Base-by-base conservation (phyloP, 2,797 vertebrate genomes). In the Paratrypauchen microcephalus region DNA sequence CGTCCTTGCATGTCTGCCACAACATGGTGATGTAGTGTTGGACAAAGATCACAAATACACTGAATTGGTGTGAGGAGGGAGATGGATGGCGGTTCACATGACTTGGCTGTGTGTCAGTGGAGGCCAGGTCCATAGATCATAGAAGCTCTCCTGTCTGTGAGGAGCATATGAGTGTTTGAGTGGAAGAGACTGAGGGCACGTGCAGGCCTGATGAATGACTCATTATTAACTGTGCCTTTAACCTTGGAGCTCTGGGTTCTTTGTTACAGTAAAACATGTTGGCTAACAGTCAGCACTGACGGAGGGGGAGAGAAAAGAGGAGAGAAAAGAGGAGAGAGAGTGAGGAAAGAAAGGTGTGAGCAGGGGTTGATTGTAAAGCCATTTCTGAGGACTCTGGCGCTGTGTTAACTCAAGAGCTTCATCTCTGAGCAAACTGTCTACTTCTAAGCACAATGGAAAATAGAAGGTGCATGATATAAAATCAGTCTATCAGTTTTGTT, bases 321-420 rank as follows among this genome's bases (percentile, higher is more conserved):
- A n/a, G 28, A 30, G 57, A 32, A 18, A 5, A 19, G 56, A 13
- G 16, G 21, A 4, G 60, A 6, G 62, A 63, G 67, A 71, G 68
- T 0, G 23, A 56, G 21, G 21, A 60, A 69, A 73, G 74, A 73
- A 75, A 87, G 78, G 81, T 86, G 73, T 75, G 85, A 83, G 76
- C 67, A 48, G 74, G 71, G 85, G 84, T 87, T 88, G 86, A 91
- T 90, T 90, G 87, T 82, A 19, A 84, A 84, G 80, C 76, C 72
- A 78, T 91, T 90, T 92, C 86, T 84, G 68, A 71, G 86, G 85
- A 86, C 88, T 89, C 85, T 89, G 26, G 78, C 61, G 73, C 82
- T 89, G 83, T 89, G 83, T 88, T 87, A 85, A 83, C 75, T 71
- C 73, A 76, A 81, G 79, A 86, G 83, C 78, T 86, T 80, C 66